Evolutionary conservation across 2,888 invertebrate species (phyloP), one percentile per base, ranked within the genome.

Genomic region (Piscicola geometra): DNA sequence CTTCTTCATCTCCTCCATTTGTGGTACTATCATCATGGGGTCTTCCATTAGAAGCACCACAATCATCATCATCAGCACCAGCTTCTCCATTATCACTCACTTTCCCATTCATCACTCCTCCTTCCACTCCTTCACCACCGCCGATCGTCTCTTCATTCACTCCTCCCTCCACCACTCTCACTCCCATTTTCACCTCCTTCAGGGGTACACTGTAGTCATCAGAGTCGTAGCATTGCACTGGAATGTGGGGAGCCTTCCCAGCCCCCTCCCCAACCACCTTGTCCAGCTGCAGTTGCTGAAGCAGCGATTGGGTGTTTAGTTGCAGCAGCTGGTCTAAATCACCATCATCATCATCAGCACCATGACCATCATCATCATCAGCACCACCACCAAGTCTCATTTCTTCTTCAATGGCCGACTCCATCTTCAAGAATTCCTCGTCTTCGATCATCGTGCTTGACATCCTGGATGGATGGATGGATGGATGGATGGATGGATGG

Each of bases 371-470:
- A n/a, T n/a, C n/a, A n/a, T n/a, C n/a, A n/a, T n/a, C n/a, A 56
- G 9, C 60, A 56, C 25, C n/a, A 9, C 21, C 60, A 25, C 25
- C 60, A 3, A 18, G 9, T 25, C n/a, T 56, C 25, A 56, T 18
- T 21, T 56, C 60, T 21, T 56, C 60, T 56, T 56, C 60, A 18
- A 56, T n/a, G 3, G 60, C 60, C 21, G n/a, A 15, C 60, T 56
- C 60, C 60, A 56, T 56, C n/a, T 56, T 56, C 25, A 56, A 56
- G n/a, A 56, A 56, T 21, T 56, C 60, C 3, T 56, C 60, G n/a
- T 56, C 60, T 56, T 56, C 60, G 3, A 56, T 56, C n/a, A n/a
- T n/a, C 25, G 5, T 3, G 5, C 21, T n/a, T 18, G 60, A 56
- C 60, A 56, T 56, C 60, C n/a, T n/a, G n/a, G n/a, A n/a, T n/a